These are phyloP conservation scores for Iguana delicatissima DNA, from an alignment of 2,797 vertebrate genomes.

Conservation along the genomic window DNA sequence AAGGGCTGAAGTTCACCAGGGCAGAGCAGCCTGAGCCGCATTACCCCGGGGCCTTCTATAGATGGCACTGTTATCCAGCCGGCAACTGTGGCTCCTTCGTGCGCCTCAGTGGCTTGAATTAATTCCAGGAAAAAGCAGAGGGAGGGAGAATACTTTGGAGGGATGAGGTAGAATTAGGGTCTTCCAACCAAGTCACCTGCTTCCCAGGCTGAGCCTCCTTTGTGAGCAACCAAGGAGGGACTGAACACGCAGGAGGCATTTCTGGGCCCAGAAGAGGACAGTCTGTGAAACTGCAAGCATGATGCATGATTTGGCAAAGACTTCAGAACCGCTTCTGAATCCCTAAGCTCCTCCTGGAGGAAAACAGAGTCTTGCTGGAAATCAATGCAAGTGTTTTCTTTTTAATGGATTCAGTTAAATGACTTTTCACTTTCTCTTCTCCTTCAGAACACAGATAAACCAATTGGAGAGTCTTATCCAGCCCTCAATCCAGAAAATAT, in stretches of 20 bases:
- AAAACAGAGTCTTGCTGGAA: neutral
- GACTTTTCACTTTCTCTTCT: neutral
- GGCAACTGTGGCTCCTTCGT: neutral
- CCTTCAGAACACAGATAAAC: slow-evolving; percentile 10
- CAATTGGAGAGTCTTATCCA: neutral
- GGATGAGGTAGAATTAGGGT: no score
- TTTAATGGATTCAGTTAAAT: slow-evolving; percentile 18
- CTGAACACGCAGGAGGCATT: no score
- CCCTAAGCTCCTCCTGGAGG: neutral
- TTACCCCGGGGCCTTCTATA: slow-evolving; percentile 63
- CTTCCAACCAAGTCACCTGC: no score
- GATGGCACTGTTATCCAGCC: slow-evolving; percentile 81
- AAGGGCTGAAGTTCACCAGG: no score
- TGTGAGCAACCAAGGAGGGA: no score
- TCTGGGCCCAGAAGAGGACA: no score
- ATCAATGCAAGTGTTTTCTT: slow-evolving; percentile 6
- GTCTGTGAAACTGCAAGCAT: no score
- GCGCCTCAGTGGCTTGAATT: neutral
- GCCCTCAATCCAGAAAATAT: neutral
- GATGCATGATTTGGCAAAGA: no score
- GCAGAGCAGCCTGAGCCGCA: fast-evolving
- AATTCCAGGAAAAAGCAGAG: neutral
- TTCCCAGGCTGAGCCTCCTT: no score
- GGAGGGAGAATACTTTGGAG: neutral
- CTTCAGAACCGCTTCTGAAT: neutral